A percentile compares a stretch with the other conserved stretches of the same genome.
Conservation (phyloP, 2,113 vertebrate genomes). For the Pseudorectes ferrugineus region DNA sequence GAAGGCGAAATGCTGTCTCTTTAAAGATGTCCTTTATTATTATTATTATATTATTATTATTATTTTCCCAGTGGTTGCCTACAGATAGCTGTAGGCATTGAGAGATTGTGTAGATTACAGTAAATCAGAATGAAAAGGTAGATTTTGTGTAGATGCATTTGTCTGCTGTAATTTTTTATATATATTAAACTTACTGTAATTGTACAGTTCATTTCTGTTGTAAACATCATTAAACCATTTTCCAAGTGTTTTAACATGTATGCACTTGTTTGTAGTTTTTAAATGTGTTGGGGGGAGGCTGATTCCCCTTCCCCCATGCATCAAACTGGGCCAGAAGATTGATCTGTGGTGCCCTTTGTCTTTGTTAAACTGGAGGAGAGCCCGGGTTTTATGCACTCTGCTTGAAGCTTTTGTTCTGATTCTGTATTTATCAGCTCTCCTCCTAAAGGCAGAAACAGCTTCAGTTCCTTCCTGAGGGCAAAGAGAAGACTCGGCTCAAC, state of each 20-base stretch:
- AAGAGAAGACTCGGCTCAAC: neutral
- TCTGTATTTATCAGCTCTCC: neutral
- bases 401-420: neutral
- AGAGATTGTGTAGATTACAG: conserved; percentile 91
- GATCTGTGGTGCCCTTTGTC: neutral
- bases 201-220: conserved; percentile 99
- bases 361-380: neutral
- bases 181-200: conserved; percentile 98
- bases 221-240: conserved; percentile 99
- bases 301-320: neutral
- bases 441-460: neutral
- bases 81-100: conserved; percentile 71
- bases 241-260: conserved; percentile 95
- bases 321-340: neutral
- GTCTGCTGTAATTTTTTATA: conserved; percentile 99
- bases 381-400: no score
- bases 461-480: neutral
- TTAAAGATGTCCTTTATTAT: conserved; percentile 73
- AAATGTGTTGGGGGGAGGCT: neutral
- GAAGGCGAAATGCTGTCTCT: conserved; percentile 78
- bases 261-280: conserved; percentile 29
- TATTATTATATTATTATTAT: conserved; percentile 1
- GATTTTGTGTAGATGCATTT: conserved; percentile 96
- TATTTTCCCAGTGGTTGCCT: conserved; percentile 62
- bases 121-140: conserved; percentile 95